Base-by-base conservation (phyloP, 2,113 vertebrate species). In the Elgaria multicarinata region DNA sequence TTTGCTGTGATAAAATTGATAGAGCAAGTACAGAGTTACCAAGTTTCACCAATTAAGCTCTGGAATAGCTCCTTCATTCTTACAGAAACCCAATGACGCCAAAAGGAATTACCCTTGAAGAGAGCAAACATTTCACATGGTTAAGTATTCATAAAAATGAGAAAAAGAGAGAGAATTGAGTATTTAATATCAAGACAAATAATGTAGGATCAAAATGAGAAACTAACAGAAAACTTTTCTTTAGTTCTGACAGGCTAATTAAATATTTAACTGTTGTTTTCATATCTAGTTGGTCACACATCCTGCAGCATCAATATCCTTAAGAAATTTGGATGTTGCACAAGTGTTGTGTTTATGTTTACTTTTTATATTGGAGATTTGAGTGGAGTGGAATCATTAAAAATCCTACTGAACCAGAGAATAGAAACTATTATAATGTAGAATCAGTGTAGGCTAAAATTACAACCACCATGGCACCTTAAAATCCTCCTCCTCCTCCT, bases 1-100 rank as follows among this genome's bases (percentile, higher is more conserved):
- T 95, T 91, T 87, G 92, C 74, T 91, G 87, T 89, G 85, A 90
- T 92, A 95, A 95, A 95, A 95, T 93, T 94, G 91, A 93, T 88
- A 74, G 88, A 93, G 87, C 89, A 94, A 92, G 76, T 67, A 90
- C 18, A 92, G 80, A 89, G 67, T 46, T 94, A 93, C 91, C 77
- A 95, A 81, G 71, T 92, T 83, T 95, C 78, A 84, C 87, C 92
- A 95, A 86, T 95, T 95, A 95, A 95, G 86, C 75, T 87, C 83
- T 92, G 77, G 91, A 95, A 93, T 90, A 74, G 78, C 87, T 94
- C 93, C 86, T 92, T 94, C 80, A 84, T 89, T 88, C 88, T 94
- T 93, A 92, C 89, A 91, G 83, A 80, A 94, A 91, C 86, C 79
- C 86, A 92, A 46, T 93, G 85, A 80, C 94, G 92, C 90, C 82